Percentiles rank a stretch among this genome's conserved stretches.
These are phyloP conservation scores for Chloroceryle amazona DNA, from an alignment of 2,797 vertebrate genomes.

Conservation along the genomic window DNA sequence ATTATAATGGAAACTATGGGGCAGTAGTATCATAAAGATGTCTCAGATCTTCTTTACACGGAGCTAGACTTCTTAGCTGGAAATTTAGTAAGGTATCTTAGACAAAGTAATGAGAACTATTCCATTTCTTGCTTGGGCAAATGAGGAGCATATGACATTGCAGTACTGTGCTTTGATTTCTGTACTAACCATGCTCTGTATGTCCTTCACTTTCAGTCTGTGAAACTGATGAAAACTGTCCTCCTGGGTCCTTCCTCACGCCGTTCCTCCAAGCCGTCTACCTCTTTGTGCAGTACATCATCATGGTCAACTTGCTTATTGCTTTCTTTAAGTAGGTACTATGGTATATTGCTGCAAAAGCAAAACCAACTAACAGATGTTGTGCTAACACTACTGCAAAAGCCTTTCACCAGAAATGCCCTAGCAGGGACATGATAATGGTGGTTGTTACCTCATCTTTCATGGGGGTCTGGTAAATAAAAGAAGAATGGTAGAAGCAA, in stretches of 20 bases:
- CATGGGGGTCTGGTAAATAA: not conserved
- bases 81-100: not conserved
- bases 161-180: not conserved
- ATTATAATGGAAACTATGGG: not conserved
- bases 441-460: not conserved
- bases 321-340: constrained; percentile 95
- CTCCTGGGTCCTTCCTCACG: constrained; percentile 91
- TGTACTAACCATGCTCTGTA: not conserved
- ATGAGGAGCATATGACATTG: not conserved
- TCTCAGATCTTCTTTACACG: not conserved
- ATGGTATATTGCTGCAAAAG: not conserved
- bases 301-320: constrained; percentile 98
- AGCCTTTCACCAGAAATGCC: not conserved
- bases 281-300: constrained; percentile 97
- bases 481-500: not conserved
- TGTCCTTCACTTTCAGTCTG: constrained; percentile 85
- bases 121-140: not conserved
- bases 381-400: not conserved
- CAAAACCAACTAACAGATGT: not conserved
- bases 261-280: constrained; percentile 96
- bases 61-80: not conserved
- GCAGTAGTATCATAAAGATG: not conserved
- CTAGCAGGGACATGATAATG: not conserved
- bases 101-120: not conserved
- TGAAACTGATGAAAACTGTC: constrained; percentile 79